Evolutionary conservation across 92 coral and sea anemone species (phyloP), one percentile per base, ranked within the genome.

Genomic region (Epizoanthus fatuus): DNA sequence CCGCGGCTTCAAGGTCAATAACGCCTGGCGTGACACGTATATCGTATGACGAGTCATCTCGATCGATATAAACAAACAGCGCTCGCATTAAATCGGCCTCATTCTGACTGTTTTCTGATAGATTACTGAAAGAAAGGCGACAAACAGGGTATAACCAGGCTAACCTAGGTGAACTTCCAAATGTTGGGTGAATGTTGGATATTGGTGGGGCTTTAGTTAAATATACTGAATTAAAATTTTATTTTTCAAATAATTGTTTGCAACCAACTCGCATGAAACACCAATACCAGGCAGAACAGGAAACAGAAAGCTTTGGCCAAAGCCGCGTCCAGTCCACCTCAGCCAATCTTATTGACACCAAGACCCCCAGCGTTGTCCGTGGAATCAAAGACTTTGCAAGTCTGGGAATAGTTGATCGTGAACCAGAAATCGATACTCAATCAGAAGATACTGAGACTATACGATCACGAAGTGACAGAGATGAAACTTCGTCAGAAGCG

Each of bases 291-390:
- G 10, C 42, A 14, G 58, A 40, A 69, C 44, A 32, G 6, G 69
- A 32, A 37, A 19, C n/a, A 8, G 17, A 56, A 8, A 15, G 70
- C 19, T 19, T 2, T 6, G 64, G 4, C 16, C 29, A 37, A 57
- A 51, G 19, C 39, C 52, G 11, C 25, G 15, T 22, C 56, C 62
- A 39, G 15, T 11, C 90, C 8, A 73, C 82, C 12, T 86, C 95
- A 12, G 86, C 75, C 3, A 85, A 44, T 69, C 39, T 79, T n/a
- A 85, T 84, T 3, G 63, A 74, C 5, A 91, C 91, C 35, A 81
- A 87, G 37, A 94, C 96, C 53, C 95, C 98, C 51, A 96, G 96
- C 81, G 84, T 96, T n/a, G 96, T 96, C 64, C 90, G 89, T 51
- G 93, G 96, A 51, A 81, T 96, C 86, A 92, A 93, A 67, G 90